These are phyloP conservation scores for Pygoscelis adeliae DNA, from an alignment of 2,113 vertebrate genomes.

Conservation along the genomic window DNA sequence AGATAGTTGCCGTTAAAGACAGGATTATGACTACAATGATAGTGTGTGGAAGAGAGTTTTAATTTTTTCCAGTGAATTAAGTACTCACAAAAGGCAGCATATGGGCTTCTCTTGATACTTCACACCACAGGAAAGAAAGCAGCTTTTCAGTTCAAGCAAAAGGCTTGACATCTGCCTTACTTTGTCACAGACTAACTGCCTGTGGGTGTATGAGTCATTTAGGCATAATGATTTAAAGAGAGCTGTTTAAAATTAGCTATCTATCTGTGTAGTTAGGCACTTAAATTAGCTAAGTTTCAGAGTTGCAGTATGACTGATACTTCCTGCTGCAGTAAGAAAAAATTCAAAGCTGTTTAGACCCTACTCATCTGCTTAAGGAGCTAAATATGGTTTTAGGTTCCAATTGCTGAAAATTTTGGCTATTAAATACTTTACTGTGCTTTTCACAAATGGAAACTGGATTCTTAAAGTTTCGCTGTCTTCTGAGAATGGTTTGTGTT, in stretches of 20 bases:
- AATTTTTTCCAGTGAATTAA: neutral
- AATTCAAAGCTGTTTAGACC: neutral
- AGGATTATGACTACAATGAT: neutral
- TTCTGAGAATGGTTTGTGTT: neutral
- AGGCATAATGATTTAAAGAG: neutral
- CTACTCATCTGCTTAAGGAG: neutral
- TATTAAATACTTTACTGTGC: neutral
- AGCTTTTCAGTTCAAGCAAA: constrained; percentile 15
- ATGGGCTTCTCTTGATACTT: constrained; percentile 3
- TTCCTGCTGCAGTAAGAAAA: neutral
- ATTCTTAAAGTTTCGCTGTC: neutral
- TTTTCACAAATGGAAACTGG: neutral
- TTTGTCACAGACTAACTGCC: constrained; percentile 15
- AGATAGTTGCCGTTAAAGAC: neutral
- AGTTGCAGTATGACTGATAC: neutral
- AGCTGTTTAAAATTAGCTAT: constrained; percentile 18
- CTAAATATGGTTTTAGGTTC: neutral
- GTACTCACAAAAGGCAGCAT: neutral
- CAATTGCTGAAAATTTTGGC: neutral
- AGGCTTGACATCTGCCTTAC: constrained; percentile 33
- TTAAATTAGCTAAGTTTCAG: constrained; percentile 9
- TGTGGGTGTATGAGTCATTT: neutral
- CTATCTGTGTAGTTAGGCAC: neutral
- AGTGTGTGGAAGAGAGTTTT: neutral
- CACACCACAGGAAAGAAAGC: neutral